phyloP scores from a whole-genome alignment of 2,888 invertebrate genomes.

The Plusia festucae region DNA sequence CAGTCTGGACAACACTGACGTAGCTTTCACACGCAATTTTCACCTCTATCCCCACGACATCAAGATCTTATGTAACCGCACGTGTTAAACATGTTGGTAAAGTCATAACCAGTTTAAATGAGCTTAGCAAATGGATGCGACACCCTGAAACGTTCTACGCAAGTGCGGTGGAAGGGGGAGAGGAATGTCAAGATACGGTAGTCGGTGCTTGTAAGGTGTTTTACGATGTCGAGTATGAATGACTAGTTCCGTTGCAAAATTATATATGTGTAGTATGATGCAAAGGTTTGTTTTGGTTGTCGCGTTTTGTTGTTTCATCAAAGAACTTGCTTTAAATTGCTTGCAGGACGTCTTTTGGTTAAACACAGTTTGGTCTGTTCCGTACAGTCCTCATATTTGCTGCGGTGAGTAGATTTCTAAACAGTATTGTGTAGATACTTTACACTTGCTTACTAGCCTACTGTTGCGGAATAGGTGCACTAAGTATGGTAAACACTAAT shows the following conservation, averaged over 20 bases:
- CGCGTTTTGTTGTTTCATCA: slow-evolving; percentile 23
- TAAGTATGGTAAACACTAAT: background rate
- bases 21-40: slow-evolving; percentile 56
- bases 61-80: slow-evolving; percentile 55
- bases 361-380: background rate
- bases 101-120: slow-evolving; percentile 53
- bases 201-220: slow-evolving; percentile 59
- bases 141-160: slow-evolving; percentile 30
- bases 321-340: slow-evolving; percentile 3
- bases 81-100: slow-evolving; percentile 48
- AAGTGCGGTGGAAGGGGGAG: slow-evolving; percentile 39
- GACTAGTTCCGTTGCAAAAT: slow-evolving; percentile 69
- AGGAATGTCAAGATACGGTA: slow-evolving; percentile 56
- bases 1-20: slow-evolving; percentile 57
- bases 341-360: background rate
- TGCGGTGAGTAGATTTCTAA: slow-evolving; percentile 1
- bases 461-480: slow-evolving; percentile 4
- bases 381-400: background rate
- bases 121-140: slow-evolving; percentile 53
- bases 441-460: background rate
- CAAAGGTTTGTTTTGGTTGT: slow-evolving; percentile 56
- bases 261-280: slow-evolving; percentile 59
- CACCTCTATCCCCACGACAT: slow-evolving; percentile 54
- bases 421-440: background rate
- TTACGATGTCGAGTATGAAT: slow-evolving; percentile 67